Evolutionary conservation across 2,888 invertebrate genomes (phyloP), one percentile per base, ranked within the genome.

Genomic region (Hemithea aestivaria): DNA sequence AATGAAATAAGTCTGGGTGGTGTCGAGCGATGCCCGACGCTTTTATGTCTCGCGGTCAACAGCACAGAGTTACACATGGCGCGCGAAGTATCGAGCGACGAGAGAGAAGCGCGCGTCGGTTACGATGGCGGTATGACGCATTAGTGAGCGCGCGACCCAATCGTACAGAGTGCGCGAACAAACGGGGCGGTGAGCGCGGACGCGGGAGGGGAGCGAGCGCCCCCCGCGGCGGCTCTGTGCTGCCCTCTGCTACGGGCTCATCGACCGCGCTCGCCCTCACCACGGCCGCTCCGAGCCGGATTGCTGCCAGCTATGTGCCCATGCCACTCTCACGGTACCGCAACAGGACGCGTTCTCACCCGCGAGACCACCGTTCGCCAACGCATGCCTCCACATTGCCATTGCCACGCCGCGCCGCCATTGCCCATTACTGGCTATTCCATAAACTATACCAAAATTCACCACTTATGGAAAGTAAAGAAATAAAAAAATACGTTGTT

Each of bases 141-240:
- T 84, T 84, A 83, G 82, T 85, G 85, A 85, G 71, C 84, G 85
- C 83, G 83, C 83, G 81, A 77, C 79, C 72, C 79, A 79, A 72
- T 62, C 62, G 64, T 62, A 70, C 73, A 53, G 67, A 69, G 72
- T 78, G 80, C 81, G 82, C 81, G 71, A 67, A 74, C 74, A 71
- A 64, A 55, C 72, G 74, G 71, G 70, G 73, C 56, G 65, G 60
- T 46, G 65, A 57, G 56, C 63, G n/a, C 61, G 64, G 59, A 63
- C 53, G 73, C 56, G 68, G 69, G 69, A 69, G 56, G 51, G 59
- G 61, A 58, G 62, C 22, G 53, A 60, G 62, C 62, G 69, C 66
- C 66, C 74, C 65, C 71, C 73, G 73, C 71, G 54, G 53, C 56
- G 58, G 66, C 73, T 69, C 74, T 64, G 78, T 79, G 81, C 80